Base-by-base conservation (phyloP, 2,113 vertebrate species). In the Motacilla tschutschensis region DNA sequence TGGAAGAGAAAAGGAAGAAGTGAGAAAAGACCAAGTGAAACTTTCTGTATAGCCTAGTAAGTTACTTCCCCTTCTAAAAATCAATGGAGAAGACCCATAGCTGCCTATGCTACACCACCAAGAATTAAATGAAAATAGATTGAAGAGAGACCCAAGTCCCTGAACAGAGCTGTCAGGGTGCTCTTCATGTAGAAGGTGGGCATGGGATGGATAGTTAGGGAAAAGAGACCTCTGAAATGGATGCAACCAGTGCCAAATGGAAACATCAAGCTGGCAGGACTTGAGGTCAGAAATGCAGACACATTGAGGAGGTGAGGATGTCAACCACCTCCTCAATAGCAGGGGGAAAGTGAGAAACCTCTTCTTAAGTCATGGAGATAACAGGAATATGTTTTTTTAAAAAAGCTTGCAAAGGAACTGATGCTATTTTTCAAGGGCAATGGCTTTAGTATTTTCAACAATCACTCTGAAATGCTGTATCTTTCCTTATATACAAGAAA, bases 21-120 rank as follows among this genome's bases (percentile, higher is more conserved):
- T 58, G 19, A 88, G 33, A 88, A 92, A 95, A 83, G 66, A n/a
- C 33, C 77, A 89, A 88, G 66, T 69, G 66, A 91, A 94, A 91
- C 80, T 83, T 67, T 70, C 63, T 73, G 63, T 36, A 40, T 29
- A 53, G 62, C 8, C 3, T 0, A 69, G 46, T 16, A 43, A 82
- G 57, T 72, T 79, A 75, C n/a, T 83, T 92, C 74, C 59, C 74
- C 47, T 85, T 31, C 22, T 71, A 59, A 25, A 85, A 83, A 86
- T 66, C 25, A 36, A 38, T 50, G 53, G 63, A 70, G 55, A 58
- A 76, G 55, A 31, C 5, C 21, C 19, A 4, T 14, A 41, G 21
- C 31, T 59, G 36, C 15, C 20, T 41, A 9, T 38, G 26, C 3
- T 50, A 21, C n/a, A 38, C 31, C 3, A 8, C 2, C 17, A 69